phyloP scores from a whole-genome alignment of 2,797 vertebrate species.

The Anabas testudineus region DNA sequence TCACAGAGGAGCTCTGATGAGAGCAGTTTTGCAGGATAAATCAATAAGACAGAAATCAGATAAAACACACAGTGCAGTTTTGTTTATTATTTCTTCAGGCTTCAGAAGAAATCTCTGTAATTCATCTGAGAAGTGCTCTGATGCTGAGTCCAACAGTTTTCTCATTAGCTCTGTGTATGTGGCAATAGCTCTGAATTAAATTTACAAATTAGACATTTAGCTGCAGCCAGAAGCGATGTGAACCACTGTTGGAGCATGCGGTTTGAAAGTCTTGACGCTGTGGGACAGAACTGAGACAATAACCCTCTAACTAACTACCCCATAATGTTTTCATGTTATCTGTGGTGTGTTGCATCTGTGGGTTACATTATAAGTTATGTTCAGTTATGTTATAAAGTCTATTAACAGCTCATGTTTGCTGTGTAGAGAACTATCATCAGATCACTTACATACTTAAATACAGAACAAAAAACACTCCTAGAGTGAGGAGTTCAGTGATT shows the following conservation, averaged over 20 bases:
- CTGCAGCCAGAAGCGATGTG: background rate
- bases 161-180: slow-evolving; percentile 19
- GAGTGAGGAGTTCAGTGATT: too few relatives aligned
- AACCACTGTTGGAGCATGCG: background rate
- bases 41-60: slow-evolving; percentile 48
- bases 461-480: too few relatives aligned
- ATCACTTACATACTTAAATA: too few relatives aligned
- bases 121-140: slow-evolving; percentile 14
- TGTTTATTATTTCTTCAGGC: slow-evolving; percentile 31
- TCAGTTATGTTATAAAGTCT: too few relatives aligned
- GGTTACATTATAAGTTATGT: background rate
- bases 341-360: background rate
- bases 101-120: slow-evolving; percentile 22
- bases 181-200: slow-evolving; percentile 4
- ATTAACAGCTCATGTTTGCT: background rate
- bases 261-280: background rate
- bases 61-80: slow-evolving; percentile 16
- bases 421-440: too few relatives aligned
- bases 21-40: slow-evolving; percentile 16
- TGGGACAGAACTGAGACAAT: background rate
- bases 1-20: slow-evolving; percentile 25
- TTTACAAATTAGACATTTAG: slow-evolving; percentile 7
- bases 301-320: background rate
- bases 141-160: background rate
- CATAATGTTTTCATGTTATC: background rate